Evolutionary conservation across 2,797 vertebrate species (phyloP), one percentile per base, ranked within the genome.

Genomic region (Bryconaethiops microstoma): DNA sequence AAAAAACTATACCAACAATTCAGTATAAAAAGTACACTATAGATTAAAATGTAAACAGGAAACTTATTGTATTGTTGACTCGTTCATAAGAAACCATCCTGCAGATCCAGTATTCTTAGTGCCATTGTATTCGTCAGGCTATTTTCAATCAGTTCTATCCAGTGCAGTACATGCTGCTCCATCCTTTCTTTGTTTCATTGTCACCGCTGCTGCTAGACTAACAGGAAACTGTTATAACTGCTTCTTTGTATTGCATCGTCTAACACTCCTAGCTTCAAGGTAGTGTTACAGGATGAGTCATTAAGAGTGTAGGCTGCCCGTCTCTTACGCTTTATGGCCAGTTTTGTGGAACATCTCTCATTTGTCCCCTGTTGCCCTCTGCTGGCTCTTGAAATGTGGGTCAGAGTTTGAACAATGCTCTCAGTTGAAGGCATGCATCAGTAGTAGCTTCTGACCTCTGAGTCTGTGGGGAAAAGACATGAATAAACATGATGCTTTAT

Each of bases 351-450:
- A 39, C 40, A 60, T 60, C 35, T 42, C 40, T 0, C 74, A 16
- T 57, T 60, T 68, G 54, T 78, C 71, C 64, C 50, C 64, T 63
- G 29, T 70, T 63, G 55, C 76, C 65, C 76, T 78, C 68, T 77
- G 23, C 60, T 65, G 69, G 68, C 73, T 74, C 10, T 29, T 70
- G 52, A 74, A 55, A 75, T 75, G 54, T 70, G 63, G 81, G 63
- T 52, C n/a, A 78, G n/a, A 57, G 50, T 55, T 62, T 29, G 54
- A 78, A 78, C 76, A 72, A 63, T 75, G 64, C 45, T 29, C 40
- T 23, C 54, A 69, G 68, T 67, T 82, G 21, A 82, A 77, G 64
- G 59, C 52, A 55, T 45, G 23, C 10, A 48, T n/a, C 67, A 81
- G 21, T 81, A 45, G 29, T 54, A 64, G 21, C n/a, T 71, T 71